Conservation (phyloP, 2,797 vertebrate genomes). For the Micrastur ruficollis region DNA sequence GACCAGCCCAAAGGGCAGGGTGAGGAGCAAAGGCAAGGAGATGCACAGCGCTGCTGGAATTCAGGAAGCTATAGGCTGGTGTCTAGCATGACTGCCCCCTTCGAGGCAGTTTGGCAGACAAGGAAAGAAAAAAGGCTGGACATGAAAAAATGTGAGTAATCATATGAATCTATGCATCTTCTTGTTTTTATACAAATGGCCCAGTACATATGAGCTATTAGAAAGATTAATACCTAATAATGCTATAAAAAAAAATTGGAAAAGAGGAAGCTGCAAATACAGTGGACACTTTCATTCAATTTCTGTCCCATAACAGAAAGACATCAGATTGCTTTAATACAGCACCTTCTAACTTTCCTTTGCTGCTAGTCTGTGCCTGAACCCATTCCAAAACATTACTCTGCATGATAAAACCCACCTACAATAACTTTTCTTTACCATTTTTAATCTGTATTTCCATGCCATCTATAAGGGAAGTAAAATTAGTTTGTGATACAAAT, state of each 20-base stretch:
- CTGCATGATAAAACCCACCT: not conserved
- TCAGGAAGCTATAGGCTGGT: not conserved
- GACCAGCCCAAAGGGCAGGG: not conserved
- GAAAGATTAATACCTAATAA: not conserved
- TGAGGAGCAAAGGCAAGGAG: not conserved
- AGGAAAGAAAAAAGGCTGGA: not conserved
- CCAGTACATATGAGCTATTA: accelerated
- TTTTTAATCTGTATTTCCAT: conserved; percentile 29
- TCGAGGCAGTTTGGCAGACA: not conserved
- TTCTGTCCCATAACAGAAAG: not conserved
- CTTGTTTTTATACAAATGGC: not conserved
- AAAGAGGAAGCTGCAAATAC: not conserved
- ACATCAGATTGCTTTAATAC: not conserved
- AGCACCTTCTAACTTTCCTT: not conserved
- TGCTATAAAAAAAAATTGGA: not conserved
- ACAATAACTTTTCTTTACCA: not conserved
- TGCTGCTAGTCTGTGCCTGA: not conserved
- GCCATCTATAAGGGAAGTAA: conserved; percentile 4
- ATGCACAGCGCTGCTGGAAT: not conserved
- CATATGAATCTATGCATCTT: not conserved
- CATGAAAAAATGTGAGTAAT: not conserved
- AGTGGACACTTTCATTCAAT: not conserved
- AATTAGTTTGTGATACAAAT: conserved; percentile 25
- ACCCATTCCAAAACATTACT: not conserved
- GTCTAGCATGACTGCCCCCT: not conserved